Evolutionary conservation across 2,113 vertebrate species (phyloP).

Genomic region (Hirundichthys speculiger): DNA sequence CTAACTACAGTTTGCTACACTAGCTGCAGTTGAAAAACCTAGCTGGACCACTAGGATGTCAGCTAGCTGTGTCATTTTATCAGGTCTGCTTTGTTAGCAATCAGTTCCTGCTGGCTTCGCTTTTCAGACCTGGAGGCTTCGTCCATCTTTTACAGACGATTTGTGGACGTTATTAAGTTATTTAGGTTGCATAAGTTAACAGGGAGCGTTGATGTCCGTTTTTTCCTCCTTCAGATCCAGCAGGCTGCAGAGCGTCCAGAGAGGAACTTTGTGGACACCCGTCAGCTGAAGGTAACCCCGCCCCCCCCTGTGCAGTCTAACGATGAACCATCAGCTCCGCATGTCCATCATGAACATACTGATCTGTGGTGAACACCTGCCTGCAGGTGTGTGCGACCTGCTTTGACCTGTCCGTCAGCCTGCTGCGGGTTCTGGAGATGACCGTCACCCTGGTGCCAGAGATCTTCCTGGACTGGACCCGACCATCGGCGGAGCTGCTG

Average conservation of each 20-base stretch:
- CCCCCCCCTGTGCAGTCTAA: neutral
- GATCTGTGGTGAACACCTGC: neutral
- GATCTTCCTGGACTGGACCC: constrained; percentile 94
- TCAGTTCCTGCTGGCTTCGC: no score
- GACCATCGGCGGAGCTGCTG: constrained; percentile 92
- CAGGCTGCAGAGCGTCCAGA: constrained; percentile 97
- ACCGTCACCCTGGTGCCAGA: constrained; percentile 92
- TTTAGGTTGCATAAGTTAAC: no score
- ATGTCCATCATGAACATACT: neutral
- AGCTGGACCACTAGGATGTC: no score
- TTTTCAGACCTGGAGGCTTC: no score
- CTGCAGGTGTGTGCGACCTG: constrained; percentile 93
- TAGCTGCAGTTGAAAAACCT: no score
- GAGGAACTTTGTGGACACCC: constrained; percentile 96
- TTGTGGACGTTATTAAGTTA: no score
- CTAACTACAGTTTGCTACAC: no score
- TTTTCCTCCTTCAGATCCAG: constrained; percentile 86
- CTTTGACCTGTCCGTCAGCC: constrained; percentile 97
- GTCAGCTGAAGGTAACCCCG: constrained; percentile 93
- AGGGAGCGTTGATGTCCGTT: neutral
- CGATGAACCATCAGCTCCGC: neutral
- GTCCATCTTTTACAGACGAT: no score
- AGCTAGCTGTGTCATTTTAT: no score
- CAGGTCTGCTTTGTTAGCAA: no score
- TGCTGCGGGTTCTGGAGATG: constrained; percentile 97